phyloP scores from a whole-genome alignment of 1,140 invertebrate genomes.

The Drosophila santomea region DNA sequence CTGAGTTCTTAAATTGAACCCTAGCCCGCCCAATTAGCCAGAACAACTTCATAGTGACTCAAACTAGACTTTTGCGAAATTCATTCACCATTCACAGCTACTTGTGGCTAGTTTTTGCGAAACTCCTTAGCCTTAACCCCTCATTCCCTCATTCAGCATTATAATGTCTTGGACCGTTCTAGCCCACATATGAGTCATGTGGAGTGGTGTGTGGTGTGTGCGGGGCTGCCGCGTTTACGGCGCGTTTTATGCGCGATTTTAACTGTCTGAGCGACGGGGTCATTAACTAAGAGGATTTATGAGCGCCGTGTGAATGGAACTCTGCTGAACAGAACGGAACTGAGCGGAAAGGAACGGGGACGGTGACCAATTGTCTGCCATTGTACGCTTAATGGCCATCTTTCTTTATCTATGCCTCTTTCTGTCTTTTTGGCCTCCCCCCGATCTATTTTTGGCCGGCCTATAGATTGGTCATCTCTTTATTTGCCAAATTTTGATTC shows the following conservation, averaged over 20 bases:
- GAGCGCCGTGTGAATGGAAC: slow-evolving; percentile 53
- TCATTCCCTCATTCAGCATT: not conserved
- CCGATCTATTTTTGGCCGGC: slow-evolving; percentile 55
- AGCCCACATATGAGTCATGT: slow-evolving; percentile 63
- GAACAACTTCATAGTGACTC: slow-evolving; percentile 12
- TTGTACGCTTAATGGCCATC: slow-evolving; percentile 51
- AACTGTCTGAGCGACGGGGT: slow-evolving; percentile 79
- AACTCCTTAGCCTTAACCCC: slow-evolving; percentile 5
- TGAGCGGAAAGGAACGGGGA: slow-evolving; percentile 22
- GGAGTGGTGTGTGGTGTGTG: slow-evolving; percentile 20
- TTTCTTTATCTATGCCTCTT: slow-evolving; percentile 39
- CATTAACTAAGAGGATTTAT: slow-evolving; percentile 82
- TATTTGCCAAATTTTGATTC: slow-evolving; percentile 13
- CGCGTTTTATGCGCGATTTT: slow-evolving; percentile 72
- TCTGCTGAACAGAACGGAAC: slow-evolving; percentile 3
- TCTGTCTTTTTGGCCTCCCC: slow-evolving; percentile 17
- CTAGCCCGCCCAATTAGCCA: slow-evolving; percentile 1
- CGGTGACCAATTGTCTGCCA: slow-evolving; percentile 59
- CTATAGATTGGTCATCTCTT: slow-evolving; percentile 45
- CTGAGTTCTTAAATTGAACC: not conserved
- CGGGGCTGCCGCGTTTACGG: slow-evolving; percentile 58
- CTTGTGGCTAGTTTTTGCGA: slow-evolving; percentile 14
- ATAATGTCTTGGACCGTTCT: slow-evolving; percentile 23
- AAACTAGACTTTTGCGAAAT: slow-evolving; percentile 28
- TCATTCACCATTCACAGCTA: slow-evolving; percentile 31